Evolutionary conservation across 2,797 vertebrate species (phyloP), one percentile per base, ranked within the genome.

Genomic region (Melanotaenia maccullochi): DNA sequence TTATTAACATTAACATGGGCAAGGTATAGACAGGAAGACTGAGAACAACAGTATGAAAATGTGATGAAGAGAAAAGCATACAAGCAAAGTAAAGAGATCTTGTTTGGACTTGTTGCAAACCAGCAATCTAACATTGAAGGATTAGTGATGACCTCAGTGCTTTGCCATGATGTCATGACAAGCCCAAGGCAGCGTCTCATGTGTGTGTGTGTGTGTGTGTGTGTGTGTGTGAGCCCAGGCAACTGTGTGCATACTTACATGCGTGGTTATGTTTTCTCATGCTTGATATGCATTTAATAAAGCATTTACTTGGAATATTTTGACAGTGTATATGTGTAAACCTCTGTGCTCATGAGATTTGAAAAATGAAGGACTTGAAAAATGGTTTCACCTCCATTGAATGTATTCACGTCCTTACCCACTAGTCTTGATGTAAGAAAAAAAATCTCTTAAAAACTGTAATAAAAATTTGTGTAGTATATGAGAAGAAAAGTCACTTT

Each of bases 161-260:
- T 71, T 85, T 73, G 84, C 24, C 62, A 92, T 94, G 93, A 95
- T 94, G 93, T 95, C 93, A 94, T 92, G 87, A 76, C 82, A 72
- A 89, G 88, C 91, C 82, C 75, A 38, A 83, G 86, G 88, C 90
- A 86, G 82, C 79, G 87, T 89, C 89, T 92, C 69, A n/a, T 73
- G 64, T 52, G 61, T 83, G 44, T 69, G 49, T 78, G 25, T 76
- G 35, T 73, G 64, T 52, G 61, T 83, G 44, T 69, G 49, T 78
- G 25, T 76, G 35, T 75, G 60, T 24, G 47, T 77, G 30, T 63
- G 47, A 75, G 65, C 20, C 62, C 54, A 67, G 63, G 32, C 47
- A 77, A 38, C 40, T 78, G 69, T 44, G 54, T 65, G 60, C 56
- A 68, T 7, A 60, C 44, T 64, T 70, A 30, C 28, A 56, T 20